phyloP scores from a whole-genome alignment of 2,888 invertebrate genomes.

The Venustoraphidia nigricollis region DNA sequence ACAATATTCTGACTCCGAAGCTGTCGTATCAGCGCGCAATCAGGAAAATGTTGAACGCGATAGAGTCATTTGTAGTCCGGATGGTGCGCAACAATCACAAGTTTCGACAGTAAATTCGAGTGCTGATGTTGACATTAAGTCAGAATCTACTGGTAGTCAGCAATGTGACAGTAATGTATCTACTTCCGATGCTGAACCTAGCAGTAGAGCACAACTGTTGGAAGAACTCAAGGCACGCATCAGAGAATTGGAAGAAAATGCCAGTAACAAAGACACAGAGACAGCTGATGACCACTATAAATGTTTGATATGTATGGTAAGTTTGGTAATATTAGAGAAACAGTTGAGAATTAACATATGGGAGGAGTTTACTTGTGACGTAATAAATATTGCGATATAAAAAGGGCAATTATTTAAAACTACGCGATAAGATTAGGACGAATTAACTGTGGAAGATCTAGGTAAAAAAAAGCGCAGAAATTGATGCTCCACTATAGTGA shows the following conservation, averaged over 20 bases:
- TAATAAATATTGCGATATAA: too few species aligned
- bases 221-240: conserved; percentile 40
- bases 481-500: too few species aligned
- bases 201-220: conserved; percentile 31
- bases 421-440: too few species aligned
- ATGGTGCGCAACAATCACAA: conserved; percentile 22
- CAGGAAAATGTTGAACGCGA: conserved; percentile 15
- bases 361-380: too few species aligned
- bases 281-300: conserved; percentile 39
- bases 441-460: not conserved
- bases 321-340: conserved; percentile 13
- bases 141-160: conserved; percentile 20
- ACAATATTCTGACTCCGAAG: conserved; percentile 26
- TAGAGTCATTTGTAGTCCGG: conserved; percentile 9
- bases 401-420: too few species aligned
- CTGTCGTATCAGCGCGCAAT: conserved; percentile 15
- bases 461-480: too few species aligned
- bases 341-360: too few species aligned
- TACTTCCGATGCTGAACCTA: conserved; percentile 30
- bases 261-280: conserved; percentile 19
- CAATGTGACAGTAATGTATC: conserved; percentile 31
- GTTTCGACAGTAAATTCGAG: conserved; percentile 26
- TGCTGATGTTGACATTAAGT: conserved; percentile 26
- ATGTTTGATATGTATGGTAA: conserved; percentile 62
- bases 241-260: conserved; percentile 32